Evolutionary conservation across 2,113 vertebrate species (phyloP).

Genomic region (Passer domesticus): DNA sequence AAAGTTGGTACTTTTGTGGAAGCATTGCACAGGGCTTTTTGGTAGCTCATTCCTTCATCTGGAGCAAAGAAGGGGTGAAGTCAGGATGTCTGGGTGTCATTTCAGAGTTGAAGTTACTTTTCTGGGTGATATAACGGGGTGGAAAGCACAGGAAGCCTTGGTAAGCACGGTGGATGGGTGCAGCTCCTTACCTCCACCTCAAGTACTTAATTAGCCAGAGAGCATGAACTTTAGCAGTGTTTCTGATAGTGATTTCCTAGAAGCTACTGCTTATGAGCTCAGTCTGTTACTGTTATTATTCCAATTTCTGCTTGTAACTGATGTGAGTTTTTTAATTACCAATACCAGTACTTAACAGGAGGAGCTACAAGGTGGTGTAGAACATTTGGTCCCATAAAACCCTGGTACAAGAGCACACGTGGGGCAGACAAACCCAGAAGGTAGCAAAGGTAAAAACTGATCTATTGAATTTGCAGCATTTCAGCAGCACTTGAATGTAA

Average conservation of each 20-base stretch:
- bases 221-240: not conserved
- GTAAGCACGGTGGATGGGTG: rapidly evolving
- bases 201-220: not conserved
- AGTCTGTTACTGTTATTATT: not conserved
- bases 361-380: not conserved
- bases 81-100: not conserved
- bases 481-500: not conserved
- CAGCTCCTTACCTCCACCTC: not conserved
- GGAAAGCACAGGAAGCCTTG: not conserved
- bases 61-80: not conserved
- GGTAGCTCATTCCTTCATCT: not conserved
- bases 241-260: not conserved
- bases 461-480: not conserved
- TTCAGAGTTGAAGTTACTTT: not conserved
- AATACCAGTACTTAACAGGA: not conserved
- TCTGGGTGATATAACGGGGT: not conserved
- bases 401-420: rapidly evolving
- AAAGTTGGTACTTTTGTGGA: not conserved
- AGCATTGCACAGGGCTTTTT: not conserved
- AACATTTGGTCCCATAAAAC: not conserved
- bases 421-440: not conserved
- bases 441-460: not conserved
- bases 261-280: not conserved
- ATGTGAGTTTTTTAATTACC: not conserved
- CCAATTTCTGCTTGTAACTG: not conserved